A percentile compares a stretch with the other conserved stretches of the same genome.
These are phyloP conservation scores for Sialis lutaria DNA, from an alignment of 2,888 invertebrate genomes.

Conservation along the genomic window DNA sequence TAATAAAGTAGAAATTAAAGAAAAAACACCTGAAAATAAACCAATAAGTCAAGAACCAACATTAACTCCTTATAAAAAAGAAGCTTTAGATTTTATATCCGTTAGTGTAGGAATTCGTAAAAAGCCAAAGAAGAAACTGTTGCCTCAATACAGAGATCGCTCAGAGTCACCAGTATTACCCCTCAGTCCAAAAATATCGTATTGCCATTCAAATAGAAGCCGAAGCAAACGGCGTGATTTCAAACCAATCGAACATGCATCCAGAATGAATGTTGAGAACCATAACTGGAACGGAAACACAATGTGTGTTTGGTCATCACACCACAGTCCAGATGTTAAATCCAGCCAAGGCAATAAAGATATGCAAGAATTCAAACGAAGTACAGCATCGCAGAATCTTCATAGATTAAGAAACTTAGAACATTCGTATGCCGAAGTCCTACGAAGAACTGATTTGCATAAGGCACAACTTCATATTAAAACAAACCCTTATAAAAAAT, in stretches of 20 bases:
- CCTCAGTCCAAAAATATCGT: conserved; percentile 45
- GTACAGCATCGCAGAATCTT: conserved; percentile 67
- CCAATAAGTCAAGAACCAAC: conserved; percentile 30
- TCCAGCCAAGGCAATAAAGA: conserved; percentile 32
- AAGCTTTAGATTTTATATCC: conserved; percentile 57
- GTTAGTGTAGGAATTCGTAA: conserved; percentile 48
- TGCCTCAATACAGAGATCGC: conserved; percentile 42
- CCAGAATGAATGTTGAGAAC: conserved; percentile 15
- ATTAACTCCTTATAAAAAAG: conserved; percentile 47
- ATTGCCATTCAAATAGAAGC: conserved; percentile 31
- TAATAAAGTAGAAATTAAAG: neutral
- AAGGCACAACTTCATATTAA: no score
- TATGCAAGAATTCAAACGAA: conserved; percentile 35
- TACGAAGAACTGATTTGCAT: conserved; percentile 44
- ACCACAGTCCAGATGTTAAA: conserved; percentile 37
- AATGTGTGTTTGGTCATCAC: conserved; percentile 42
- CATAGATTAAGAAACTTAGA: conserved; percentile 66
- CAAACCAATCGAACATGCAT: conserved; percentile 30
- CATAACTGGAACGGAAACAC: conserved; percentile 54
- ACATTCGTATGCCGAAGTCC: conserved; percentile 70
- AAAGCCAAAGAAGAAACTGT: conserved; percentile 47
- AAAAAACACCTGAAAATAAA: conserved; percentile 11
- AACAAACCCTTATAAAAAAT: no score
- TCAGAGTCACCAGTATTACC: conserved; percentile 53
- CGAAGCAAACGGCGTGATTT: conserved; percentile 32